These are phyloP conservation scores for Morone chrysops DNA, from an alignment of 2,113 vertebrate species.

Conservation along the genomic window DNA sequence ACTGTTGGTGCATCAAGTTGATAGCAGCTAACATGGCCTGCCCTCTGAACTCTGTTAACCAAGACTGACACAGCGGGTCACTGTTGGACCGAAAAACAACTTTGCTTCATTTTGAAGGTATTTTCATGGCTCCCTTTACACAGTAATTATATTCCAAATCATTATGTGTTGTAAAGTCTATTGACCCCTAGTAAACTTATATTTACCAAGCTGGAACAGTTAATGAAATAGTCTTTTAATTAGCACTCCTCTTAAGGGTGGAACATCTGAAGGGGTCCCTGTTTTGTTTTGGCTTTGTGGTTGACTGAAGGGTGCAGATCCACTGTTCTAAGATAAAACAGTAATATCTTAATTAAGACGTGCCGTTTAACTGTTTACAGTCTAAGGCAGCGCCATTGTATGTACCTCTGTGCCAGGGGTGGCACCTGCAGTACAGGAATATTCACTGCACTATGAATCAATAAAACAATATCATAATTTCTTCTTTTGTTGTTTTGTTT, in stretches of 20 bases:
- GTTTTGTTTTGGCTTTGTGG: slow-evolving; percentile 81
- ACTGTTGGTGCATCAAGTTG: slow-evolving; percentile 64
- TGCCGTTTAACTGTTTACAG: slow-evolving; percentile 71
- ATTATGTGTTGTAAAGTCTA: slow-evolving; percentile 84
- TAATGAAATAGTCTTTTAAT: slow-evolving; percentile 87
- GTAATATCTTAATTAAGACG: slow-evolving; percentile 83
- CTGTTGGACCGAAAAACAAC: slow-evolving; percentile 65
- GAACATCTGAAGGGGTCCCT: slow-evolving; percentile 75
- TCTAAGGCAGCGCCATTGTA: slow-evolving; percentile 38
- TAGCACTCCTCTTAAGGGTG: slow-evolving; percentile 80
- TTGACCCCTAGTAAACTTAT: slow-evolving; percentile 86
- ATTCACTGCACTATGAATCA: slow-evolving; percentile 74
- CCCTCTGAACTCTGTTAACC: slow-evolving; percentile 66
- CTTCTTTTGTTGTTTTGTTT: slow-evolving; percentile 79
- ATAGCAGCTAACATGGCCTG: slow-evolving; percentile 64
- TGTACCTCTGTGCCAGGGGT: slow-evolving; percentile 45
- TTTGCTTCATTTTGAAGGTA: slow-evolving; percentile 76
- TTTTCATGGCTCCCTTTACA: slow-evolving; percentile 77
- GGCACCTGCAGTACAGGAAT: slow-evolving; percentile 66
- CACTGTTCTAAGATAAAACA: slow-evolving; percentile 79
- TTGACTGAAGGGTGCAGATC: slow-evolving; percentile 82
- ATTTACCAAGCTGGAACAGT: slow-evolving; percentile 86
- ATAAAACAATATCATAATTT: slow-evolving; percentile 82
- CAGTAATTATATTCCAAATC: slow-evolving; percentile 85
- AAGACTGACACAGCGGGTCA: slow-evolving; percentile 58